These are phyloP conservation scores for Tetranychus truncatus DNA, from an alignment of 2,888 invertebrate genomes.

Conservation along the genomic window DNA sequence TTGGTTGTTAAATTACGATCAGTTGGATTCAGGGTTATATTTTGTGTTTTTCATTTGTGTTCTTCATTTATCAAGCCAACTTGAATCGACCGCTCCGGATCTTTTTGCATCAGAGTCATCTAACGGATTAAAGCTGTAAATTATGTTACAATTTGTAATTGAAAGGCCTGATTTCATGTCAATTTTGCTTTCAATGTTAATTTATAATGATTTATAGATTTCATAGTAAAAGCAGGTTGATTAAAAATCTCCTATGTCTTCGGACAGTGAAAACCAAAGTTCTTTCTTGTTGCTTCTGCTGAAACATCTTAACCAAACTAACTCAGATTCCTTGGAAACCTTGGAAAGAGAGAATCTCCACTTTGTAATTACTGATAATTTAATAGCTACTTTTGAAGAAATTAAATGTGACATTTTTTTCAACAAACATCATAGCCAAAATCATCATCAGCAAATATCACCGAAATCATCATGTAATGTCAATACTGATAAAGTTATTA, in stretches of 20 bases:
- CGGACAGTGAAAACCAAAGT: background rate
- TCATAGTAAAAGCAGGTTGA: no score
- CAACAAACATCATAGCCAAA: conserved; percentile 23
- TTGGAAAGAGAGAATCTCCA: conserved; percentile 68
- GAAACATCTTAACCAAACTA: background rate
- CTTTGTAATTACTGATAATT: conserved; percentile 61
- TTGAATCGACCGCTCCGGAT: no score
- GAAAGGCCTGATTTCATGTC: no score
- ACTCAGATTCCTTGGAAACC: conserved; percentile 14
- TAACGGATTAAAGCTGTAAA: no score
- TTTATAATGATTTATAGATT: no score
- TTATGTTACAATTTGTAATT: no score
- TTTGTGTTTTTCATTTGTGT: no score
- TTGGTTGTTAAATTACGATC: no score
- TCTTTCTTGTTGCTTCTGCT: background rate
- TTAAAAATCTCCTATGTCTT: background rate
- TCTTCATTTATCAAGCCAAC: no score
- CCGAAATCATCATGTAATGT: background rate
- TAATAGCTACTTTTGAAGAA: conserved; percentile 57
- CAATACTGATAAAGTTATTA: background rate
- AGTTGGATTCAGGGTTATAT: no score
- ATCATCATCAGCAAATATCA: background rate
- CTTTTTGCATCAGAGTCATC: no score
- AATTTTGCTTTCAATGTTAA: no score
- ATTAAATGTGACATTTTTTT: conserved; percentile 33